These are phyloP conservation scores for Clunio marinus DNA, from an alignment of 2,888 invertebrate genomes.

Conservation along the genomic window DNA sequence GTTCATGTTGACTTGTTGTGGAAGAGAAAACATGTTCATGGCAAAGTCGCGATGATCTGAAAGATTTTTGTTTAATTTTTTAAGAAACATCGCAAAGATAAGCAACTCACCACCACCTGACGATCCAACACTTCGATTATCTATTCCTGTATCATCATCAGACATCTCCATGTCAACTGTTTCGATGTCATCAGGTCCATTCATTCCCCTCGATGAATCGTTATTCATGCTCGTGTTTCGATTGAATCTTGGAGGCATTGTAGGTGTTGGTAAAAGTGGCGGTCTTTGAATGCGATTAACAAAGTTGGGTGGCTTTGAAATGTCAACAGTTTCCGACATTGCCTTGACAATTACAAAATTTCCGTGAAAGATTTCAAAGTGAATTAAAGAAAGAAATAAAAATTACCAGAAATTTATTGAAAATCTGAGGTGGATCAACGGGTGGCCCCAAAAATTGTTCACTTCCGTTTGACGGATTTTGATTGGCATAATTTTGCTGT, in stretches of 20 bases:
- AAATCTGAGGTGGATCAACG: background rate
- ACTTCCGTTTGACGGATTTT: slow-evolving; percentile 3
- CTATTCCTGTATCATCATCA: slow-evolving; percentile 57
- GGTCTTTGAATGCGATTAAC: slow-evolving; percentile 31
- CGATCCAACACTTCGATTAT: slow-evolving; percentile 12
- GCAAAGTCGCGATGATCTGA: slow-evolving; percentile 26
- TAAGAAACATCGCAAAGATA: background rate
- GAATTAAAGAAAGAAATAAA: background rate
- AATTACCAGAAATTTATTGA: slow-evolving; percentile 12
- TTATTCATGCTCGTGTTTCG: slow-evolving; percentile 32
- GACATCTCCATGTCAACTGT: slow-evolving; percentile 84
- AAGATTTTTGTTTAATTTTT: background rate
- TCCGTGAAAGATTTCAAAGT: background rate
- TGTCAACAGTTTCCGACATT: slow-evolving; percentile 37
- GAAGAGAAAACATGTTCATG: slow-evolving; percentile 9
- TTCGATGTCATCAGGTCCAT: slow-evolving; percentile 65
- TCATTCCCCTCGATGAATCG: slow-evolving; percentile 42
- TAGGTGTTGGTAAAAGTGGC: slow-evolving; percentile 44
- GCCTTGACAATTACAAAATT: no score
- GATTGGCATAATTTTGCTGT: background rate
- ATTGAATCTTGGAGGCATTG: background rate
- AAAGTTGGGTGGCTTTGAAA: slow-evolving; percentile 36
- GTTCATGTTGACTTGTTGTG: slow-evolving; percentile 22
- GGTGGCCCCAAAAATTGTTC: slow-evolving; percentile 13
- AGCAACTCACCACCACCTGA: slow-evolving; percentile 5